These are phyloP conservation scores for Anarsia innoxiella DNA, from an alignment of 2,888 invertebrate genomes.

Conservation along the genomic window DNA sequence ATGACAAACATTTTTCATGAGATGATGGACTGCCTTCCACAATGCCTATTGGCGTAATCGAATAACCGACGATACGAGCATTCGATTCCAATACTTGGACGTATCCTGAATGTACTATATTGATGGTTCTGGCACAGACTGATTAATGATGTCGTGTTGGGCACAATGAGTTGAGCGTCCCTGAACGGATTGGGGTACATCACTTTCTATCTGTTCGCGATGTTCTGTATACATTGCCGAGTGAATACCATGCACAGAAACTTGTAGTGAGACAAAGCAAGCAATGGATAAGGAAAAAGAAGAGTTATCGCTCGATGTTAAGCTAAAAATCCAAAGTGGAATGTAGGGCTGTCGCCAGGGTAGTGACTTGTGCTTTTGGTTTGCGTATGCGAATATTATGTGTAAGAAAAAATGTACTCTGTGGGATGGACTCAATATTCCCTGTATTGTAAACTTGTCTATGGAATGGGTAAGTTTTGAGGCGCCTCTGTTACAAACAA, in stretches of 20 bases:
- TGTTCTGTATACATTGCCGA: not conserved
- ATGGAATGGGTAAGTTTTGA: no score
- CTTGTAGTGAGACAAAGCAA: not conserved
- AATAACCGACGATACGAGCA: constrained; percentile 65
- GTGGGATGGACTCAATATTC: constrained; percentile 35
- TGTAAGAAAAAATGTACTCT: constrained; percentile 35
- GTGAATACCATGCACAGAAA: not conserved
- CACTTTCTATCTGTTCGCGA: constrained; percentile 11
- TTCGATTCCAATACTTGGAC: constrained; percentile 69
- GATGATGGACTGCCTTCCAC: constrained; percentile 59
- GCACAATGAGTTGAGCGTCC: constrained; percentile 56
- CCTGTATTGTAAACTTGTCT: constrained; percentile 19
- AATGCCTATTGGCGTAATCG: constrained; percentile 58
- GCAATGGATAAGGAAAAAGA: not conserved
- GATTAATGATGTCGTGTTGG: constrained; percentile 68
- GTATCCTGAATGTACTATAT: constrained; percentile 67
- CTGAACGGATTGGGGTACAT: constrained; percentile 35
- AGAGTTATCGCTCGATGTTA: not conserved
- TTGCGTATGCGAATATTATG: constrained; percentile 33
- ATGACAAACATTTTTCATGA: constrained; percentile 52
- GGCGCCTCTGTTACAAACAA: no score
- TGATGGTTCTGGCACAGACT: constrained; percentile 71
- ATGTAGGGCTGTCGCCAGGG: constrained; percentile 68
- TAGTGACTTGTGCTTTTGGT: constrained; percentile 63
- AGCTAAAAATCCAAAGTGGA: constrained; percentile 19